Base-by-base conservation (phyloP, 2,113 vertebrate genomes). In the Tyrannus savana region DNA sequence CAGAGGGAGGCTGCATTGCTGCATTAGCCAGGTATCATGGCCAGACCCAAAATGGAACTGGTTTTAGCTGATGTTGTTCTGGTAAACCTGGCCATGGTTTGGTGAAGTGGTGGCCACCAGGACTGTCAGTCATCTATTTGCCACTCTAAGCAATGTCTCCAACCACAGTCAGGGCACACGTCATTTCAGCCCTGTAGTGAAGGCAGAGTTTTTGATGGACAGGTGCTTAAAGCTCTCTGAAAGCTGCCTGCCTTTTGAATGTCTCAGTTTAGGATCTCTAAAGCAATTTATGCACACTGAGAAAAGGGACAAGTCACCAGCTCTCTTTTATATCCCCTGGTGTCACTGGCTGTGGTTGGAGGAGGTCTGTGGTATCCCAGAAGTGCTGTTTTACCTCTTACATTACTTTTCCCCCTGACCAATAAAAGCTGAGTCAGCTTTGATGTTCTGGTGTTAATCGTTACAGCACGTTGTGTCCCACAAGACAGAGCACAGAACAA, bases 361-460 rank as follows among this genome's bases (percentile, higher is more conserved):
- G n/a, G 42, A 77, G 52, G 66, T 69, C 74, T 64, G 58, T 72
- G 75, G 64, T 28, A 21, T 90, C 91, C 78, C 92, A 90, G 67
- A 91, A 85, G 78, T 80, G 68, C 35, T 75, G 30, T 58, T 93
- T 94, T 72, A 63, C 59, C 64, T 24, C 63, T 79, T 58, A 23
- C n/a, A 47, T 87, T 71, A 76, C 47, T 74, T 84, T 91, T 42
- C 56, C 44, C 44, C 47, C 49, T 96, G 60, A 52, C 62, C 79
- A 64, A 13, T 42, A 77, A 87, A 66, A 71, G 85, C 93, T 87
- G 91, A 96, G 59, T 95, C 95, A 96, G 69, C 91, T 85, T 55
- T 74, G 71, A 87, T 89, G 66, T 49, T 88, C 69, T 76, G 53
- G 46, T 90, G 69, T 92, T 97, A 97, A 96, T 96, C 91, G 84